Conservation (phyloP, 1,140 invertebrate genomes). For the Arion vulgaris region DNA sequence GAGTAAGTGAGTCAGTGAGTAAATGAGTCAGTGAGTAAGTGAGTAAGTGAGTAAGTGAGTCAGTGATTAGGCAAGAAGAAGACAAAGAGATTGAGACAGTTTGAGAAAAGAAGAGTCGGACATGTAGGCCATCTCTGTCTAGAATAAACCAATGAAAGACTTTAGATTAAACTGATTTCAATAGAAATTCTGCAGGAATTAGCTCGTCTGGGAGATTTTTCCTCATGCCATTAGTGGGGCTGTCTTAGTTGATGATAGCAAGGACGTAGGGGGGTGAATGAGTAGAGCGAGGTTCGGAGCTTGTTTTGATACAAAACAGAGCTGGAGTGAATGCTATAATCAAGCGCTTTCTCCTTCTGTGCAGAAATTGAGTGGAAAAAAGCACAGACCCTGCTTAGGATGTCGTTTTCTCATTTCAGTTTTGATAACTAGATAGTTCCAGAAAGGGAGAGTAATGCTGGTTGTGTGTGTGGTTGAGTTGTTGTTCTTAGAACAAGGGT, state of each 20-base stretch:
- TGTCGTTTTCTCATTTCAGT: not conserved
- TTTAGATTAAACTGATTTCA: not conserved
- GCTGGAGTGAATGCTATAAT: not conserved
- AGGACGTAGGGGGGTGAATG: not conserved
- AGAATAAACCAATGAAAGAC: not conserved
- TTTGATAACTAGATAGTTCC: not conserved
- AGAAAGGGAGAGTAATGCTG: not conserved
- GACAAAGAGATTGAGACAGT: constrained; percentile 14
- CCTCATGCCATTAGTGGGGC: not conserved
- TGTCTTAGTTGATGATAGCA: not conserved
- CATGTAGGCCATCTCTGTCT: not conserved
- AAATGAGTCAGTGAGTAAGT: not conserved
- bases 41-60: not conserved
- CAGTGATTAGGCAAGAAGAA: not conserved
- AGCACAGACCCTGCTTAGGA: not conserved
- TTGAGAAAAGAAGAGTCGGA: not conserved
- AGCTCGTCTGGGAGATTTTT: not conserved
- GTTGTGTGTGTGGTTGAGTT: not conserved
- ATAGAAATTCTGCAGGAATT: constrained; percentile 1
- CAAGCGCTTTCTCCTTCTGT: not conserved
- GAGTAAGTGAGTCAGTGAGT: too few species aligned
- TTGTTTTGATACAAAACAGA: constrained; percentile 17
- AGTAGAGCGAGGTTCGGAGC: not conserved
- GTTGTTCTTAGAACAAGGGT: not conserved
- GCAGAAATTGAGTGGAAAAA: not conserved